These are phyloP conservation scores for Syrista parreyssii DNA, from an alignment of 2,888 invertebrate species.

Conservation along the genomic window DNA sequence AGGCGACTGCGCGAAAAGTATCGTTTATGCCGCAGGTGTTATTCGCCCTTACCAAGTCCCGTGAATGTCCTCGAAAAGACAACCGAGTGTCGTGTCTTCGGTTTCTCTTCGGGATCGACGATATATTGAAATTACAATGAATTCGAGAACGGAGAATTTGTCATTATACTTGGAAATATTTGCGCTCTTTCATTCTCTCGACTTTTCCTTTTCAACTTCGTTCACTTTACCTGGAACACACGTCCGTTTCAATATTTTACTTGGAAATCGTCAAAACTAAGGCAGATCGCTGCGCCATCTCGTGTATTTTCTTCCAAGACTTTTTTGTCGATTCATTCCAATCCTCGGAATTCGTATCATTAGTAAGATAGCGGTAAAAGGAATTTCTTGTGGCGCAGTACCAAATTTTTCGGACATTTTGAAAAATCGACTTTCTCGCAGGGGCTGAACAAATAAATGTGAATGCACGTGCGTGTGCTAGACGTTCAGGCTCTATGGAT, in stretches of 20 bases:
- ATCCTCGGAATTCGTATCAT: not conserved
- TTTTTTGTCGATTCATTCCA: not conserved
- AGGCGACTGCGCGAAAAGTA: conserved; percentile 6
- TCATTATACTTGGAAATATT: not conserved
- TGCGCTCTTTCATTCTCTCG: not conserved
- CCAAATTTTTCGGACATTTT: not conserved
- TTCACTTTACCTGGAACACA: not conserved
- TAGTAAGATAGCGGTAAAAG: not conserved
- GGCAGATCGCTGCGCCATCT: not conserved
- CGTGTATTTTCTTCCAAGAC: not conserved
- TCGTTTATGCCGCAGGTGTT: conserved; percentile 1
- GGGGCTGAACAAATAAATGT: not conserved
- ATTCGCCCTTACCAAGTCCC: not conserved
- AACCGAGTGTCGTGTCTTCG: not conserved
- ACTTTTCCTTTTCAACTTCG: not conserved
- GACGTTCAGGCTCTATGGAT: not conserved
- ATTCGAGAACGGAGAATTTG: not conserved
- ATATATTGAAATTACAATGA: not conserved
- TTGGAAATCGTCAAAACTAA: not conserved
- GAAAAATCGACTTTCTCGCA: not conserved
- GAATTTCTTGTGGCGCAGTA: not conserved
- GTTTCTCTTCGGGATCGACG: not conserved
- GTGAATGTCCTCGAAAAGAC: too few relatives aligned
- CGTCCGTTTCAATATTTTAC: not conserved
- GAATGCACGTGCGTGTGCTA: not conserved